Conservation (phyloP, 2,888 invertebrate species). For the Drosophila quinaria region DNA sequence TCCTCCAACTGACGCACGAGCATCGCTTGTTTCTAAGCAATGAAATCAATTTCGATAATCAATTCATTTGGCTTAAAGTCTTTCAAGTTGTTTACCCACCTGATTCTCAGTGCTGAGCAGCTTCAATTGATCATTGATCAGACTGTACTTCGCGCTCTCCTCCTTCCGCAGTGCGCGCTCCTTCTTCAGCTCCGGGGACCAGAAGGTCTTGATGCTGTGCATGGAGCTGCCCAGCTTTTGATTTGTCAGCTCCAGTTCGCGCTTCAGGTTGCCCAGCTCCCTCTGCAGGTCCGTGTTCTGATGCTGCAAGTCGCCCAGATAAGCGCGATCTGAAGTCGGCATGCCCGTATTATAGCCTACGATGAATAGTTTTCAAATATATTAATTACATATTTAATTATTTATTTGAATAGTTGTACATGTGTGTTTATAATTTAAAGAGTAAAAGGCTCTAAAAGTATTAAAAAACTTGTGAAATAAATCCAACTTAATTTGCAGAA, state of each 20-base stretch:
- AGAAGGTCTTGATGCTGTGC: constrained; percentile 99
- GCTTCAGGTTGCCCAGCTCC: constrained; percentile 95
- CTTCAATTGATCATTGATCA: constrained; percentile 98
- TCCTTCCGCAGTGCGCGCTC: constrained; percentile 98
- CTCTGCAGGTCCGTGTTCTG: constrained; percentile 98
- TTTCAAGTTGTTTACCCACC: constrained; percentile 87
- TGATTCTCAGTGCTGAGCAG: constrained; percentile 98
- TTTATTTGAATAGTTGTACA: neutral
- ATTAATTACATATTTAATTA: neutral
- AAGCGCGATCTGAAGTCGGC: constrained; percentile 88
- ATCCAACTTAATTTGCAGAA: no score
- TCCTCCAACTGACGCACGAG: constrained; percentile 97
- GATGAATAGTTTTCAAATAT: no score
- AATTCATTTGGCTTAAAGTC: neutral
- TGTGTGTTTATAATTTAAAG: no score
- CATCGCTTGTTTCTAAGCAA: constrained; percentile 95
- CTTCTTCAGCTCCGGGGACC: constrained; percentile 99
- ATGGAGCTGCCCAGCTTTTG: constrained; percentile 99
- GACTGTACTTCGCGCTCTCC: constrained; percentile 98
- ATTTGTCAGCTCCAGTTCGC: constrained; percentile 97
- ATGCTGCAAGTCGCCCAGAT: constrained; percentile 94
- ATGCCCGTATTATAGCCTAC: constrained; percentile 83
- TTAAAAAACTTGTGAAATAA: no score
- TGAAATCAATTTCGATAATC: neutral
- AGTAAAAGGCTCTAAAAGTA: no score